A percentile compares a stretch with the other conserved stretches of the same genome.
Conservation (phyloP, 2,888 invertebrate species). For the Agrotis ipsilon region DNA sequence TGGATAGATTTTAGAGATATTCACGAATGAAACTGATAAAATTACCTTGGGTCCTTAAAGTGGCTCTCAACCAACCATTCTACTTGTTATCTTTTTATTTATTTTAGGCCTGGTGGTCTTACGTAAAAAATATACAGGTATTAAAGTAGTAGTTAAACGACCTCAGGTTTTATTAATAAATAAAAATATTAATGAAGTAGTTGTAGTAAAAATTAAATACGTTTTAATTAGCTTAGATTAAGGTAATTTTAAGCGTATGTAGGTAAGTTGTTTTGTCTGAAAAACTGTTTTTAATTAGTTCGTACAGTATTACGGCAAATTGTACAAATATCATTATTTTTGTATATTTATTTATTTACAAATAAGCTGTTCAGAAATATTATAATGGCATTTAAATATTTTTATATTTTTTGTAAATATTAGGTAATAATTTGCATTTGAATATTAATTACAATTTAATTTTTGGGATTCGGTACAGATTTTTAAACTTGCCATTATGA, state of each 20-base stretch:
- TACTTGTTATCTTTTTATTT: not conserved
- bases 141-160: constrained; percentile 12
- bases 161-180: not conserved
- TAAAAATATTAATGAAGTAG: constrained; percentile 1
- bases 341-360: constrained; percentile 13
- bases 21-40: not conserved
- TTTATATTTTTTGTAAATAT: constrained; percentile 13
- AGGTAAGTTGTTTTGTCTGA: not conserved
- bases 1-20: not conserved
- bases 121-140: constrained; percentile 4
- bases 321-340: constrained; percentile 10
- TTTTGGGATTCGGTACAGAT: constrained; percentile 4
- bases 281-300: constrained; percentile 10
- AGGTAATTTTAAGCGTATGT: constrained; percentile 2
- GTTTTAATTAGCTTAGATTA: constrained; percentile 5
- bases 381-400: constrained; percentile 7
- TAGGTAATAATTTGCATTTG: constrained; percentile 2
- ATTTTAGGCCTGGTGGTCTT: not conserved
- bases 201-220: not conserved
- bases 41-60: not conserved
- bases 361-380: constrained; percentile 2
- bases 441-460: not conserved
- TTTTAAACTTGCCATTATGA: constrained; percentile 32
- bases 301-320: constrained; percentile 19
- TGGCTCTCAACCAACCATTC: not conserved